A percentile compares a stretch with the other conserved stretches of the same genome.
Evolutionary conservation across 2,797 vertebrate species (phyloP).

Genomic region (Pangasius djambal): DNA sequence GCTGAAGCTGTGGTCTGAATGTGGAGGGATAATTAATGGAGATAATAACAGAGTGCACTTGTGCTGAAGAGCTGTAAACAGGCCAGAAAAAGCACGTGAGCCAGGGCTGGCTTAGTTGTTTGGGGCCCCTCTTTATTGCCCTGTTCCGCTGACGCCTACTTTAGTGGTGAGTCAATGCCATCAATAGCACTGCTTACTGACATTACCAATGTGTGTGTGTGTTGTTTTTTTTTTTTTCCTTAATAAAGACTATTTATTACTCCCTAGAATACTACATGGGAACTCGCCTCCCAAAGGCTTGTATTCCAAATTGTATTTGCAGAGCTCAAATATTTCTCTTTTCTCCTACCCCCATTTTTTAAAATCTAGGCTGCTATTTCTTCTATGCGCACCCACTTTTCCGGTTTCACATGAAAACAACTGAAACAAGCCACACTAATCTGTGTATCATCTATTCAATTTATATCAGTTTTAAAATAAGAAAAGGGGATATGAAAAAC

Average conservation of each 20-base stretch:
- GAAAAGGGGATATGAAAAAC: background rate
- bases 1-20: slow-evolving; percentile 60
- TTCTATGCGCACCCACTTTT: background rate
- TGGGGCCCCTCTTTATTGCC: slow-evolving; percentile 67
- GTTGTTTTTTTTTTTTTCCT: slow-evolving; percentile 53
- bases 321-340: slow-evolving; percentile 36
- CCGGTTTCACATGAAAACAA: background rate
- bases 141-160: slow-evolving; percentile 66
- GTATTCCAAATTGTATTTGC: slow-evolving; percentile 64
- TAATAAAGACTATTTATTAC: slow-evolving; percentile 76
- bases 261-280: slow-evolving; percentile 45
- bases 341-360: background rate
- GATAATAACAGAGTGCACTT: slow-evolving; percentile 64
- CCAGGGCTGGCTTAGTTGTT: slow-evolving; percentile 65
- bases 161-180: slow-evolving; percentile 66
- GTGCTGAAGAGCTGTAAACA: slow-evolving; percentile 63
- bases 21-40: slow-evolving; percentile 68
- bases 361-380: background rate
- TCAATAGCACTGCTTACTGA: slow-evolving; percentile 67
- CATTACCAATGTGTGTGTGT: slow-evolving; percentile 38
- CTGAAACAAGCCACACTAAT: background rate
- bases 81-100: slow-evolving; percentile 69
- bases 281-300: slow-evolving; percentile 60
- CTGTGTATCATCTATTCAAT: background rate
- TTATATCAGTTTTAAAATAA: background rate